A percentile compares a stretch with the other conserved stretches of the same genome.
phyloP scores from a whole-genome alignment of 2,797 vertebrate genomes.

The Helarctos malayanus region DNA sequence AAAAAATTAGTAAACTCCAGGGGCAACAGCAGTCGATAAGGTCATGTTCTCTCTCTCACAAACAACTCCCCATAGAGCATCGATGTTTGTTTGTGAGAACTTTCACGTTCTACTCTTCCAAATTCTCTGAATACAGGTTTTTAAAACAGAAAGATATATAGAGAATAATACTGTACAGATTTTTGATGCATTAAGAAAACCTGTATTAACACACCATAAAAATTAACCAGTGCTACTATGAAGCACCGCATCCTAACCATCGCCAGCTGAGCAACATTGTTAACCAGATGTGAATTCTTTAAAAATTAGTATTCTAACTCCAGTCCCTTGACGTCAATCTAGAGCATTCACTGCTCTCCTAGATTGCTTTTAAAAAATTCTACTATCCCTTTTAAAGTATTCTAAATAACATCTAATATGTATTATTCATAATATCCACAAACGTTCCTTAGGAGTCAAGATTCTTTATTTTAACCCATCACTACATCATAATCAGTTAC shows the following conservation, averaged over 20 bases:
- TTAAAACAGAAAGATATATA: not conserved
- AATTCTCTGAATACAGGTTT: not conserved
- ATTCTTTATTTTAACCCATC: not conserved
- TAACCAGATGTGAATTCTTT: not conserved
- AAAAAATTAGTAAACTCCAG: not conserved
- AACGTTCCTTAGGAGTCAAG: not conserved
- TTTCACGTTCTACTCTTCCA: not conserved
- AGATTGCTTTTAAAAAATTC: conserved; percentile 6
- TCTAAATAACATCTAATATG: not conserved
- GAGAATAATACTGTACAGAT: not conserved
- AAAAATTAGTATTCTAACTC: not conserved
- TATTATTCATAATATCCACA: not conserved
- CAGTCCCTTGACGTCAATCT: not conserved
- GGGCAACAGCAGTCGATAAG: not conserved
- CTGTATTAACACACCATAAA: not conserved
- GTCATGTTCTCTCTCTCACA: not conserved
- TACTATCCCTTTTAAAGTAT: not conserved
- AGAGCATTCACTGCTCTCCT: not conserved
- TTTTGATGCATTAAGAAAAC: not conserved
- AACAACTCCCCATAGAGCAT: not conserved
- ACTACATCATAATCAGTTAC: conserved; percentile 6
- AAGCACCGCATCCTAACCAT: not conserved
- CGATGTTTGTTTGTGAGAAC: not conserved
- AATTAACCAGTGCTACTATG: not conserved
- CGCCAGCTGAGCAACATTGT: not conserved